Evolutionary conservation across 2,888 invertebrate species (phyloP).

Genomic region (Notocelia uddmanniana): DNA sequence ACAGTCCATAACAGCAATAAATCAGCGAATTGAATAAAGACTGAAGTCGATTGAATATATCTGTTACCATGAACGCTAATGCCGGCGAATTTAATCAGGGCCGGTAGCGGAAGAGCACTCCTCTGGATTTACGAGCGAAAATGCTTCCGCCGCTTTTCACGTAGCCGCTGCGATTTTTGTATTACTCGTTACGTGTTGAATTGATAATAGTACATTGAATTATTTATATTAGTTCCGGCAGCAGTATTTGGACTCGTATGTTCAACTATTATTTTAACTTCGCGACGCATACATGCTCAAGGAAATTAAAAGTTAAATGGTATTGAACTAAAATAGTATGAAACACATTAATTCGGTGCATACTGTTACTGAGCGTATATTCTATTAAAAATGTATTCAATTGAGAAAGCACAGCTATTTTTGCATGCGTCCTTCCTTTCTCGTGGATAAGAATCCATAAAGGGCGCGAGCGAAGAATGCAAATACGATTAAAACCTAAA

Average conservation of each 20-base stretch:
- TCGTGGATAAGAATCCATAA: no score
- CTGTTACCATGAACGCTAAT: conserved; percentile 71
- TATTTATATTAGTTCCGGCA: conserved; percentile 35
- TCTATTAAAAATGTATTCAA: not conserved
- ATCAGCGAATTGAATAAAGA: conserved; percentile 62
- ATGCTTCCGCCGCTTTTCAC: conserved; percentile 67
- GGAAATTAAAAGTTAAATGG: not conserved
- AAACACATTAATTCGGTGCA: no score
- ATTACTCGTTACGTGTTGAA: conserved; percentile 45
- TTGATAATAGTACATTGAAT: conserved; percentile 44
- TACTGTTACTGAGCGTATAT: not conserved
- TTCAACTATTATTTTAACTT: conserved; percentile 1
- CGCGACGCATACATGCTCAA: not conserved
- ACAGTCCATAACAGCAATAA: conserved; percentile 52
- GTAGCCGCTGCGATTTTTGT: conserved; percentile 51
- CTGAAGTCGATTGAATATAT: conserved; percentile 68
- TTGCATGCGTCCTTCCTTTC: not conserved
- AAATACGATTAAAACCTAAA: not conserved
- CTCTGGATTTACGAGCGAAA: conserved; percentile 71
- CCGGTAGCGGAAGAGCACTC: conserved; percentile 63
- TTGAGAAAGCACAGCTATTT: not conserved
- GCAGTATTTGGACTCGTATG: not conserved
- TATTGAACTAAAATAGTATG: no score
- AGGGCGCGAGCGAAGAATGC: not conserved
- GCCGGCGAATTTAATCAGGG: conserved; percentile 72